A percentile compares a stretch with the other conserved stretches of the same genome.
These are phyloP conservation scores for Drosophila serrata DNA, from an alignment of 1,140 invertebrate genomes.

Conservation along the genomic window DNA sequence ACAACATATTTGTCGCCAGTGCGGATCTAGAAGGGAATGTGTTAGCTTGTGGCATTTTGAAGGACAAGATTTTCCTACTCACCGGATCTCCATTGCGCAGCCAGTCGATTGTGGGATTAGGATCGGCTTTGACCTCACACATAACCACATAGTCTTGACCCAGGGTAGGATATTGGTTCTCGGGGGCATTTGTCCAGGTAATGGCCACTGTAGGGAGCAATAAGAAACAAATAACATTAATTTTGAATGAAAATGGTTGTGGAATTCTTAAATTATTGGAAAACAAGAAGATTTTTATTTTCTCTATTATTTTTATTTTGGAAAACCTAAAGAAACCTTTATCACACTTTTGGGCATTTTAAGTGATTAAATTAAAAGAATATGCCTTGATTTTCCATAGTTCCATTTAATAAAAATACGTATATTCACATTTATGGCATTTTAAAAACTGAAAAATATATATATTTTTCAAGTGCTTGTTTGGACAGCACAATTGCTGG, in stretches of 20 bases:
- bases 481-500: slow-evolving; percentile 30
- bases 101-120: slow-evolving; percentile 94
- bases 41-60: background rate
- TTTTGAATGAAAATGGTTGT: background rate
- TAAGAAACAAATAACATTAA: background rate
- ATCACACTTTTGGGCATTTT: background rate
- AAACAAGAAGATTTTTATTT: too few species aligned
- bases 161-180: slow-evolving; percentile 92
- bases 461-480: slow-evolving; percentile 6
- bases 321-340: too few species aligned
- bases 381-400: background rate
- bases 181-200: slow-evolving; percentile 93
- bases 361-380: background rate
- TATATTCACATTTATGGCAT: background rate
- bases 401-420: background rate
- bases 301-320: too few species aligned
- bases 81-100: slow-evolving; percentile 90
- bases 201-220: slow-evolving; percentile 89
- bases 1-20: slow-evolving; percentile 90
- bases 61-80: slow-evolving; percentile 41
- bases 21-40: slow-evolving; percentile 86
- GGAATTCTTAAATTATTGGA: too few species aligned
- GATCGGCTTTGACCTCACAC: slow-evolving; percentile 94
- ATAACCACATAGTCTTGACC: slow-evolving; percentile 91
- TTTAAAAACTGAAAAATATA: slow-evolving; percentile 1